Evolutionary conservation across 2,113 vertebrate genomes (phyloP).

Genomic region (Zootoca vivipara): DNA sequence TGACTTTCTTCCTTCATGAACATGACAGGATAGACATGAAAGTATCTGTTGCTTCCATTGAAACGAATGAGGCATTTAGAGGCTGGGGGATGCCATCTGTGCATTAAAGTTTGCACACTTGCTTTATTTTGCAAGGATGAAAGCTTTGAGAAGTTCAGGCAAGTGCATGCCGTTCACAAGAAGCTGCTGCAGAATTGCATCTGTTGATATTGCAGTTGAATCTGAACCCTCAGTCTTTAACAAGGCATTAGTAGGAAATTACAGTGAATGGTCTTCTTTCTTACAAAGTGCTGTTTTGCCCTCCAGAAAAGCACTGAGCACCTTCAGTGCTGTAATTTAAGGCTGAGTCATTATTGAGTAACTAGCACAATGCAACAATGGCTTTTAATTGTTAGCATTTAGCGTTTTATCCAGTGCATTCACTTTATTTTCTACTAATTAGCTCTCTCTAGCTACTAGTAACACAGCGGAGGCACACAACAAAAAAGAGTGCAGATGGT

Average conservation of each 20-base stretch:
- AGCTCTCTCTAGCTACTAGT: constrained; percentile 1
- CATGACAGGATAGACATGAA: neutral
- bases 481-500: neutral
- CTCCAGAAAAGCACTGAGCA: neutral
- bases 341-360: constrained; percentile 1
- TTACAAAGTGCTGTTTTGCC: neutral
- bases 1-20: neutral
- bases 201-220: neutral
- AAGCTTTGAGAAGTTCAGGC: neutral
- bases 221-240: neutral
- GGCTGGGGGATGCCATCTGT: neutral
- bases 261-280: neutral
- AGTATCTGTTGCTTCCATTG: neutral
- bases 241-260: neutral
- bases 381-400: neutral
- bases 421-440: constrained; percentile 31
- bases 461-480: neutral
- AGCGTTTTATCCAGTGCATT: neutral
- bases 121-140: neutral
- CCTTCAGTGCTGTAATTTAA: neutral
- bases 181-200: neutral
- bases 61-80: neutral
- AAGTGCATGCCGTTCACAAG: neutral
- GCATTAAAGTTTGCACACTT: neutral
- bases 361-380: neutral